Percentiles rank a stretch among this genome's conserved stretches.
Evolutionary conservation across 2,113 vertebrate genomes (phyloP).

Genomic region (Cacatua alba): DNA sequence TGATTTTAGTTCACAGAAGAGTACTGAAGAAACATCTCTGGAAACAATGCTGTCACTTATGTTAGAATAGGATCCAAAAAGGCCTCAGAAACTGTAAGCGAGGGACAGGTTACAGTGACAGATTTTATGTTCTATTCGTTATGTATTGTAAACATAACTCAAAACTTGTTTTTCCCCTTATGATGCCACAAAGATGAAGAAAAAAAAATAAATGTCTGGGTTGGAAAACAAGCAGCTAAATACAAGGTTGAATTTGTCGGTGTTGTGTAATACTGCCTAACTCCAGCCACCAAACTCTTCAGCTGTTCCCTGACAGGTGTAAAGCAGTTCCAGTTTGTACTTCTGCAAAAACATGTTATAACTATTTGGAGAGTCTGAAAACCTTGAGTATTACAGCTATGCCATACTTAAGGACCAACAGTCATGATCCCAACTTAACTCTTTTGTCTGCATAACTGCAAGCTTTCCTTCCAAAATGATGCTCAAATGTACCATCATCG

Average conservation of each 20-base stretch:
- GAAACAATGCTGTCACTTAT: neutral
- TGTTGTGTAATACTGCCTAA: constrained; percentile 41
- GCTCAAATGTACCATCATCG: neutral
- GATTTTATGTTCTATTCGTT: neutral
- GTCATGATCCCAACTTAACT: neutral
- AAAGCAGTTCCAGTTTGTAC: neutral
- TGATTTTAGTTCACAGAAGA: neutral
- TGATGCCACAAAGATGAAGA: neutral
- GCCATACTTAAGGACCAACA: neutral
- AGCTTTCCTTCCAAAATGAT: neutral
- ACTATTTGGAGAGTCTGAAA: neutral
- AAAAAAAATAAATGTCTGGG: neutral
- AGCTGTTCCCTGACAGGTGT: constrained; percentile 65
- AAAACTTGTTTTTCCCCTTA: neutral
- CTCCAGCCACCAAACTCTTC: constrained; percentile 31
- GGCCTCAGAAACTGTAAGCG: neutral
- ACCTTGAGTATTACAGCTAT: neutral
- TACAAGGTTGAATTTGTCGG: neutral
- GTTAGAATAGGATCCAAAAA: neutral
- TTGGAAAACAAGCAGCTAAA: constrained; percentile 35
- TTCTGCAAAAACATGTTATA: neutral
- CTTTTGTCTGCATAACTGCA: neutral
- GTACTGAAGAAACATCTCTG: neutral
- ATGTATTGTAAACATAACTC: neutral
- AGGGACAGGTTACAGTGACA: neutral